Evolutionary conservation across 2,797 vertebrate species (phyloP), one percentile per base, ranked within the genome.

Genomic region (Lacerta viridis): DNA sequence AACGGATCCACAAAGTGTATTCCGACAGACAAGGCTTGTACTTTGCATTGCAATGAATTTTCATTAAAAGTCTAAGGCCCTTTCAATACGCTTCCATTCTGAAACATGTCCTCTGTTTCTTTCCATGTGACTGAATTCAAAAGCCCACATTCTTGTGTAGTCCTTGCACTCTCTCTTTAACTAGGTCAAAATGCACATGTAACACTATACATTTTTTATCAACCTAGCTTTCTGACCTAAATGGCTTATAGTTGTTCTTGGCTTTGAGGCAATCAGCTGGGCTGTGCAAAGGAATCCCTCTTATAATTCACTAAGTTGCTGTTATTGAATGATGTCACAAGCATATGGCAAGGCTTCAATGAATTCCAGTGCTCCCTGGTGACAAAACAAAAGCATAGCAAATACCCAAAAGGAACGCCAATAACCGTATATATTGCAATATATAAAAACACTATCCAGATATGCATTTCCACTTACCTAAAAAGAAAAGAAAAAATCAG

Each of bases 161-260:
- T 68, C 43, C 59, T 66, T 82, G 39, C 64, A 64, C 87, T 86
- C 93, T 90, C n/a, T 72, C 74, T 66, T 72, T 85, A 78, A 64
- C 71, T 91, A 84, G 83, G 84, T 77, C 80, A 89, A 74, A 93
- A 90, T 23, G 3, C 91, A 86, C 75, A 79, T 50, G 66, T 69
- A 72, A 88, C 50, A 41, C 76, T 71, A 85, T 87, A 92, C 92
- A 91, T 91, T 86, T 92, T 94, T 92, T 85, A 94, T 71, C 86
- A 94, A 84, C 68, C 50, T 74, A 80, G 6, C 84, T 93, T 91
- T 90, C 83, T 89, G 86, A 83, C 86, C 80, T 87, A 64, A 71
- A 74, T 90, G 86, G 27, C 39, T 64, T 80, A 61, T 20, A 64
- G 23, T 85, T 90, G 71, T 91, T 91, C 74, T 85, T 86, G 59